Evolutionary conservation across 1,140 invertebrate species (phyloP).

Genomic region (Leguminivora glycinivorella): DNA sequence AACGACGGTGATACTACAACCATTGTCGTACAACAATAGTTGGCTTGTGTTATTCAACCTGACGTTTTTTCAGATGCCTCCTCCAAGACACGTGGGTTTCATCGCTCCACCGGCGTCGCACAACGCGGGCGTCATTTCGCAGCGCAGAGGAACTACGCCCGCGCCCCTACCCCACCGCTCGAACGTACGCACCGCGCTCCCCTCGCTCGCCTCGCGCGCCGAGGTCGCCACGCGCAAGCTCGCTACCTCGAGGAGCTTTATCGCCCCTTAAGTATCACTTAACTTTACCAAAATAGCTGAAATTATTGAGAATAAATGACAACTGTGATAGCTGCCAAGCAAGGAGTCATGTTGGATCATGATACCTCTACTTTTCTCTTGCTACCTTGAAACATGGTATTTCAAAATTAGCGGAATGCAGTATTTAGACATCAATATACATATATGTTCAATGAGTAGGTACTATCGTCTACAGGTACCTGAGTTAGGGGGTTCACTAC

Average conservation of each 20-base stretch:
- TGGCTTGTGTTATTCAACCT: background rate
- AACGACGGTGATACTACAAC: too few relatives aligned
- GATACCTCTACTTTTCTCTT: background rate
- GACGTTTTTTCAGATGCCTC: slow-evolving; percentile 51
- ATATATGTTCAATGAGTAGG: background rate
- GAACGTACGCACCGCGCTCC: slow-evolving; percentile 44
- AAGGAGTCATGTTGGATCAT: too few relatives aligned
- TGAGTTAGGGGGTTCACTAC: too few relatives aligned
- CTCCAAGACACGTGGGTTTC: slow-evolving; percentile 64
- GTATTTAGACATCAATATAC: background rate
- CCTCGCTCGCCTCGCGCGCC: slow-evolving; percentile 52
- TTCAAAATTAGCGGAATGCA: background rate
- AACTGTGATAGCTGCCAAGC: background rate
- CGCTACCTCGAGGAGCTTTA: slow-evolving; percentile 50
- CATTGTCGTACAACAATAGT: background rate
- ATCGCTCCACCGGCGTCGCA: slow-evolving; percentile 58
- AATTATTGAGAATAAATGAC: background rate
- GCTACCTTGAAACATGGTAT: background rate
- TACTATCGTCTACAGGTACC: too few relatives aligned
- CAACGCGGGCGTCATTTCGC: slow-evolving; percentile 53
- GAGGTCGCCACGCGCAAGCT: slow-evolving; percentile 52
- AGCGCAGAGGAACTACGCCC: slow-evolving; percentile 65
- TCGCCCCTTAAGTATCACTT: slow-evolving; percentile 55
- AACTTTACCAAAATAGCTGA: background rate
- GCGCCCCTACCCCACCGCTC: slow-evolving; percentile 50